These are phyloP conservation scores for Microcebus ravelobensis DNA, from an alignment of 2,113 vertebrate species.

Conservation along the genomic window DNA sequence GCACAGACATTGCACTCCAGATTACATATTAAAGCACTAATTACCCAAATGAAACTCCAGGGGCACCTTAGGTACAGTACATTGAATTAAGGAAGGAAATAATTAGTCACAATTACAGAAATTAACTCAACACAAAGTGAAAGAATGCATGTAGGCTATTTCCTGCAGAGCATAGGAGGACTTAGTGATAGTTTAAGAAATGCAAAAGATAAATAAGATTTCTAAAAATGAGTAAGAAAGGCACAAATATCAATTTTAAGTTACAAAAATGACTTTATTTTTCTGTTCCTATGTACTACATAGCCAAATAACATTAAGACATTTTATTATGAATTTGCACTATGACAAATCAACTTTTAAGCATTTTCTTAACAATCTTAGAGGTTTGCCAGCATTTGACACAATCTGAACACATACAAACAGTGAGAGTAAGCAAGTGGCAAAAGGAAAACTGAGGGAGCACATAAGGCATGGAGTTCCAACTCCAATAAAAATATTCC, in stretches of 20 bases:
- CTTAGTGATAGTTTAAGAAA: not conserved
- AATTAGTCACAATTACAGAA: constrained; percentile 70
- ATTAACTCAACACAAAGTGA: not conserved
- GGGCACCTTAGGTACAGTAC: constrained; percentile 44
- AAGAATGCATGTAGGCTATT: not conserved
- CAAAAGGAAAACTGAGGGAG: not conserved
- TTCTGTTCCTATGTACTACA: constrained; percentile 73
- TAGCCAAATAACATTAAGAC: constrained; percentile 67
- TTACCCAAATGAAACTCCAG: constrained; percentile 70
- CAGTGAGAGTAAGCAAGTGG: not conserved
- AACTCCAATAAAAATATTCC: not conserved
- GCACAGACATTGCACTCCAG: constrained; percentile 5
- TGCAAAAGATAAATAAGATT: not conserved
- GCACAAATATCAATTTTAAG: constrained; percentile 42
- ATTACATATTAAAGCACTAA: constrained; percentile 60
- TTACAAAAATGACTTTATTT: constrained; percentile 86
- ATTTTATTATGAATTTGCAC: constrained; percentile 73
- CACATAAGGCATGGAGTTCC: constrained; percentile 3
- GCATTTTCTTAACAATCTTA: constrained; percentile 76
- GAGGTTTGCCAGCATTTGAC: constrained; percentile 57
- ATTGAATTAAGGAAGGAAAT: constrained; percentile 76
- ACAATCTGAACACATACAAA: constrained; percentile 13
- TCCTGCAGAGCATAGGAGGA: constrained; percentile 18
- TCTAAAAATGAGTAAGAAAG: constrained; percentile 6
- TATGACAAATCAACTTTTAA: constrained; percentile 73